Evolutionary conservation across 2,888 invertebrate genomes (phyloP).

Genomic region (Ecliptopera silaceata): DNA sequence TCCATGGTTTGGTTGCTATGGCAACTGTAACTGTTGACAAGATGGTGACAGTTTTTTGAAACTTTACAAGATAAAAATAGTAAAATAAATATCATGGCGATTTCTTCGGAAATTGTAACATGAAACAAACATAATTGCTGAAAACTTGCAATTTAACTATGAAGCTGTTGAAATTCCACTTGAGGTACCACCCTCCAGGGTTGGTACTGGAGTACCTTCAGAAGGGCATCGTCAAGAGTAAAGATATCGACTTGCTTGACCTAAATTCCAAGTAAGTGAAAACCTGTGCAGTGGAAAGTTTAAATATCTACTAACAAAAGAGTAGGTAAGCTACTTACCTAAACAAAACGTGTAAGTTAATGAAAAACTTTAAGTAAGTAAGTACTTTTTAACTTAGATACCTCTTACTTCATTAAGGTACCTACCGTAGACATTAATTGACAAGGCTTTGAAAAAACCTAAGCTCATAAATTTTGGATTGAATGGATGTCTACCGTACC

Average conservation of each 20-base stretch:
- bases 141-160: conserved; percentile 56
- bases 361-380: too few relatives aligned
- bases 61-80: conserved; percentile 41
- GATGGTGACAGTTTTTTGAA: conserved; percentile 50
- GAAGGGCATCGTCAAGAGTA: conserved; percentile 81
- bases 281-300: too few relatives aligned
- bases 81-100: conserved; percentile 30
- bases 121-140: background rate
- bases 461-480: too few relatives aligned
- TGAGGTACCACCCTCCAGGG: conserved; percentile 89
- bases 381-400: too few relatives aligned
- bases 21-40: conserved; percentile 65
- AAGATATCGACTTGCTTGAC: conserved; percentile 86
- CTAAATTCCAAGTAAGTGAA: conserved; percentile 82
- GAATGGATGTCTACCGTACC: too few relatives aligned
- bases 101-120: conserved; percentile 22
- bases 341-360: too few relatives aligned
- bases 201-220: conserved; percentile 85
- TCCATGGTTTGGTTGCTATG: conserved; percentile 45
- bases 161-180: conserved; percentile 86
- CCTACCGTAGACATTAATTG: too few relatives aligned
- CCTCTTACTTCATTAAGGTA: too few relatives aligned
- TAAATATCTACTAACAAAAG: too few relatives aligned
- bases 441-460: too few relatives aligned
- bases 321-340: too few relatives aligned